Base-by-base conservation (phyloP, 1,140 invertebrate genomes). In the Apis mellifera region DNA sequence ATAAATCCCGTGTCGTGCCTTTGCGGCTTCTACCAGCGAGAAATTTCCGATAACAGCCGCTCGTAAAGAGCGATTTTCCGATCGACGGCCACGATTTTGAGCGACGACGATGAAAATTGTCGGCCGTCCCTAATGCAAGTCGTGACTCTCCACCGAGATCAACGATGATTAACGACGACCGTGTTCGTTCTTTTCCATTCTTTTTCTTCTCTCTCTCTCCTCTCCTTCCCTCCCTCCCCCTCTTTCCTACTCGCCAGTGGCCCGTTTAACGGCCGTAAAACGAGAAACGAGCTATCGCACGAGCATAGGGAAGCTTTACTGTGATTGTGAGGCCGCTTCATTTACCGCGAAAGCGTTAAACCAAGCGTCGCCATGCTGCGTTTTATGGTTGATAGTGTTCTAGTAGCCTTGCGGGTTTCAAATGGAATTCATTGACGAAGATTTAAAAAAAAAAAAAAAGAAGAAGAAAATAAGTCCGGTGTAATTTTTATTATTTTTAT, bases 1-100 rank as follows among this genome's bases (percentile, higher is more conserved):
- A 65, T 84, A 73, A 86, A 84, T 59, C 65, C 54, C 57, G 64
- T 23, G 57, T 15, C 48, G 54, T 23, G n/a, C 54, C 55, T 69
- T 77, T 78, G 59, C 17, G 66, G 71, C 52, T n/a, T 32, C 19
- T 13, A 32, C 59, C 65, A 50, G 32, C 79, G 71, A 32, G 64
- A 77, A 72, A 81, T 66, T 74, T 0, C 55, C 15, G 83, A 85
- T 86, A 85, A 85, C 74, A 11, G 32, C 57, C 69, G 52, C 68
- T 75, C 79, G 82, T 81, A 86, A 87, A 81, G 26, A 59, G 59
- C 82, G 64, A 76, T 72, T 59, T 74, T 81, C 69, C 75, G 59
- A 26, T 74, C 69, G 57, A 23, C 70, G 21, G 9, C 26, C 32
- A 59, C 55, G 32, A 73, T 73, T 73, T 73, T 57, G 71, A 57